Percentiles rank a stretch among this genome's conserved stretches.
Evolutionary conservation across 2,888 invertebrate genomes (phyloP).

Genomic region (Platycnemis pennipes): DNA sequence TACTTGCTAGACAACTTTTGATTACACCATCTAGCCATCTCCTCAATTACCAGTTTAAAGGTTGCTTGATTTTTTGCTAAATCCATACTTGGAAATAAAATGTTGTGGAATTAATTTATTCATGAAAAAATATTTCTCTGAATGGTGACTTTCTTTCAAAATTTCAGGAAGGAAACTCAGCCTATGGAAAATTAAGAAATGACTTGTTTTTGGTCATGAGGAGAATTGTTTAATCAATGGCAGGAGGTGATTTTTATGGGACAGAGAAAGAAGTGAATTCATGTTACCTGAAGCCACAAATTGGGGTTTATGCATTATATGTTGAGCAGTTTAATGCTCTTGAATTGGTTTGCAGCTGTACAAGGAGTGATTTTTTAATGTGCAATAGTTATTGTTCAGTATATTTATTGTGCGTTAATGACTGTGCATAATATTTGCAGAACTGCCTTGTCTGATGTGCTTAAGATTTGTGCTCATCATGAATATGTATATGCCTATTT

Average conservation of each 20-base stretch:
- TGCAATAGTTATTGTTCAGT: neutral
- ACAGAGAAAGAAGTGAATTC: slow-evolving; percentile 48
- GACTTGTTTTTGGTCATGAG: slow-evolving; percentile 62
- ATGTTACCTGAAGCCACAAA: slow-evolving; percentile 9
- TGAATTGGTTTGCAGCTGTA: neutral
- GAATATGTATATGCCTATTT: neutral
- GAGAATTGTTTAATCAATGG: slow-evolving; percentile 51
- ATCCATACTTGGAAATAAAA: neutral
- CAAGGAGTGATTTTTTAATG: neutral
- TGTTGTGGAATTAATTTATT: neutral
- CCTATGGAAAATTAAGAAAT: slow-evolving; percentile 69
- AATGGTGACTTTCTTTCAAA: slow-evolving; percentile 69
- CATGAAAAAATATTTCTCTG: slow-evolving; percentile 67
- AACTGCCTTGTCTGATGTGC: neutral
- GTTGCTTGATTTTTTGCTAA: neutral
- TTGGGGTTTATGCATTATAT: neutral
- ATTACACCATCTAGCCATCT: neutral
- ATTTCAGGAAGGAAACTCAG: slow-evolving; percentile 71
- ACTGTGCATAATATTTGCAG: neutral
- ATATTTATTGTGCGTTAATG: neutral
- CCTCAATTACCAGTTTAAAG: neutral
- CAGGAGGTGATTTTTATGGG: slow-evolving; percentile 33
- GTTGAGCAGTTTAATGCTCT: neutral
- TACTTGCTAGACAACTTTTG: neutral
- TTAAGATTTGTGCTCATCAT: neutral